A percentile compares a stretch with the other conserved stretches of the same genome.
These are phyloP conservation scores for Cryptocephalus primarius DNA, from an alignment of 2,888 invertebrate genomes.

Conservation along the genomic window DNA sequence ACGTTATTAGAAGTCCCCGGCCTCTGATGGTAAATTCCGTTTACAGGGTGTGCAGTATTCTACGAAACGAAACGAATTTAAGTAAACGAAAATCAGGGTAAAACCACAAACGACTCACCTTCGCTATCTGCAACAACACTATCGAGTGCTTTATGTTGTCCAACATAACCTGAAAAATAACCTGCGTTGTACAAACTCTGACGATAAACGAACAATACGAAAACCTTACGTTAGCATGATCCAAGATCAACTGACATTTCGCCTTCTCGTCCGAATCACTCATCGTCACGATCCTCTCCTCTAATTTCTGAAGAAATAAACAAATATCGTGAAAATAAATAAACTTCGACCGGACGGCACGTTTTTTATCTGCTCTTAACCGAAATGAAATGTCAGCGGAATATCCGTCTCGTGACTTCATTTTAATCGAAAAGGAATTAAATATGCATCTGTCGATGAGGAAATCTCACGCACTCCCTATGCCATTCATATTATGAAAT, in stretches of 20 bases:
- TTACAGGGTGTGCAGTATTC: slow-evolving; percentile 87
- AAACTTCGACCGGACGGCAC: too few relatives aligned
- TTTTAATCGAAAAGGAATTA: too few relatives aligned
- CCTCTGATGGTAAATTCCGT: slow-evolving; percentile 72
- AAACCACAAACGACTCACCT: slow-evolving; percentile 50
- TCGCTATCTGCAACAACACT: slow-evolving; percentile 94
- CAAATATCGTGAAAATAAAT: slow-evolving; percentile 11
- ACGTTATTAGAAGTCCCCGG: slow-evolving; percentile 26
- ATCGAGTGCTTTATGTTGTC: slow-evolving; percentile 98
- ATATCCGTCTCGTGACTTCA: too few relatives aligned
- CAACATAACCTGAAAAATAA: slow-evolving; percentile 67
- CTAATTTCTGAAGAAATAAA: slow-evolving; percentile 47
- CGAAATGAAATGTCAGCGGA: too few relatives aligned
- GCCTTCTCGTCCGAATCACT: slow-evolving; percentile 51
- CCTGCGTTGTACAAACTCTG: slow-evolving; percentile 6
- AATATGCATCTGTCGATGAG: too few relatives aligned
- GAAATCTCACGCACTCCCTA: too few relatives aligned
- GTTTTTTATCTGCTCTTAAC: too few relatives aligned
- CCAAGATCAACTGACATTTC: slow-evolving; percentile 58
- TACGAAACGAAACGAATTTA: slow-evolving; percentile 27
- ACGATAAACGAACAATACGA: too few relatives aligned
- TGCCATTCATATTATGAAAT: too few relatives aligned
- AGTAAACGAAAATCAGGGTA: too few relatives aligned
- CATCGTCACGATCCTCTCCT: slow-evolving; percentile 51
- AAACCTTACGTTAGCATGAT: slow-evolving; percentile 62